Evolutionary conservation across 2,888 invertebrate genomes (phyloP).

Genomic region (Podabrus alpinus): DNA sequence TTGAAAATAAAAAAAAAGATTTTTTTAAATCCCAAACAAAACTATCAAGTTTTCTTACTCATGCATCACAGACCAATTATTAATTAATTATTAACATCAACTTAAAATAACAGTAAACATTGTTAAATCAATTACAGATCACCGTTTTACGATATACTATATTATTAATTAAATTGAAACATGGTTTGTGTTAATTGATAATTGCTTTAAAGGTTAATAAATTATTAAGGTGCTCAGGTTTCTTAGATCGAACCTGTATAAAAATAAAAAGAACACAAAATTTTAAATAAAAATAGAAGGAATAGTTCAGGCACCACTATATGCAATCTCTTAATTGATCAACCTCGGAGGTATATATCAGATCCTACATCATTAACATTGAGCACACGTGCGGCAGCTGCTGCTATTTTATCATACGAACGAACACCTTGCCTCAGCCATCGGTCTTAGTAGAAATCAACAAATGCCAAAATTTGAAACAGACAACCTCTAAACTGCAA

Average conservation of each 20-base stretch:
- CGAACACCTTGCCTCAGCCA: constrained; percentile 33
- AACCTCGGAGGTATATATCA: constrained; percentile 26
- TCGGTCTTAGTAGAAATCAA: constrained; percentile 19
- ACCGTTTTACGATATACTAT: no score
- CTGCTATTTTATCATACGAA: constrained; percentile 31
- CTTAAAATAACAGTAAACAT: no score
- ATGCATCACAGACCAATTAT: no score
- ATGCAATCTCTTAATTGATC: constrained; percentile 36
- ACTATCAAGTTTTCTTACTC: no score
- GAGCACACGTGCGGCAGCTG: constrained; percentile 38
- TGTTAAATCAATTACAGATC: no score
- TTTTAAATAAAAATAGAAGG: background rate
- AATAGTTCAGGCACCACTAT: background rate
- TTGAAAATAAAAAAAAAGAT: no score
- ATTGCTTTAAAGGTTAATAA: background rate
- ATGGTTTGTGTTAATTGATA: no score
- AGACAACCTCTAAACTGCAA: background rate
- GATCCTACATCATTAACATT: constrained; percentile 32
- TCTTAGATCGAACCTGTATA: background rate
- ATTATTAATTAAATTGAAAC: no score
- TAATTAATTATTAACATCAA: no score
- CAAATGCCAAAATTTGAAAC: background rate
- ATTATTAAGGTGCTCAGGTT: background rate
- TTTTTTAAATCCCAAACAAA: no score
- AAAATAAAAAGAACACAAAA: background rate